Conservation (phyloP, 2,888 invertebrate genomes). For the Prenolepis imparis region DNA sequence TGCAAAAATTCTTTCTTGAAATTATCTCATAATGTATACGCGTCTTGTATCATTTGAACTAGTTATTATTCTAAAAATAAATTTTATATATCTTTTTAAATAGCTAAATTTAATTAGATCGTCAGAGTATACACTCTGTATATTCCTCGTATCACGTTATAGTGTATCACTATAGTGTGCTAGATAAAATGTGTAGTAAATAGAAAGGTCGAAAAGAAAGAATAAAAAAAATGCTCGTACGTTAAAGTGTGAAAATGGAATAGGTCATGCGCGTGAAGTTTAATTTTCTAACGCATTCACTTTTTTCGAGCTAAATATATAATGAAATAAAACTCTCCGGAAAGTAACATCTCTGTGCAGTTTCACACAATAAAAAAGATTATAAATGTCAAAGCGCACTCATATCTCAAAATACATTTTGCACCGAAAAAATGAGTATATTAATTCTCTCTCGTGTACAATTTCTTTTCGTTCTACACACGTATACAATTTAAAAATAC, state of each 20-base stretch:
- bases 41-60: not conserved
- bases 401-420: not conserved
- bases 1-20: not conserved
- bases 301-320: constrained; percentile 36
- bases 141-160: not conserved
- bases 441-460: not conserved
- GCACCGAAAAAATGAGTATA: not conserved
- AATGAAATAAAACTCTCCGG: constrained; percentile 25
- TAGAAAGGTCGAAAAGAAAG: constrained; percentile 3
- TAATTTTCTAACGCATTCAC: constrained; percentile 26
- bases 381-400: constrained; percentile 28
- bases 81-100: not conserved
- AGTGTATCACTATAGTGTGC: not conserved
- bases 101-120: constrained; percentile 7
- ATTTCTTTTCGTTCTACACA: too few relatives aligned
- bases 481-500: not conserved
- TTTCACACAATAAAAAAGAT: constrained; percentile 19
- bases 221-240: not conserved
- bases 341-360: not conserved
- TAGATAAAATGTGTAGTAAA: constrained; percentile 6
- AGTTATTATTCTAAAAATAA: not conserved
- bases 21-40: not conserved
- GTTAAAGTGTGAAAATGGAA: constrained; percentile 19
- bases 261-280: constrained; percentile 19
- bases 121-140: too few relatives aligned